A percentile compares a stretch with the other conserved stretches of the same genome.
Conservation (phyloP, 92 coral and sea anemone genomes). For the Palythoa grandiflora region DNA sequence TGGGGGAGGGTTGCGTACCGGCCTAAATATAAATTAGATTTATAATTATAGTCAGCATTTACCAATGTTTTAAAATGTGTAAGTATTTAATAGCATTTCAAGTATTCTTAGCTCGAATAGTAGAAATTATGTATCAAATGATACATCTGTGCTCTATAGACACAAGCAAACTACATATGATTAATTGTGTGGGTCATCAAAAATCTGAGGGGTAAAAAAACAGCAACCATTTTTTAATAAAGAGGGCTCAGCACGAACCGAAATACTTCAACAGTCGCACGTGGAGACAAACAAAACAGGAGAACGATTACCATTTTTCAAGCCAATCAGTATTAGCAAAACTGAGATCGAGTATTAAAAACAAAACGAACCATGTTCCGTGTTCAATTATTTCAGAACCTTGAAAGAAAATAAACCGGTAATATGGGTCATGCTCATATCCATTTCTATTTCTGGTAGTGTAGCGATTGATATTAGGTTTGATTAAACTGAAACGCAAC, state of each 20-base stretch:
- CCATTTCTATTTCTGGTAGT: not conserved
- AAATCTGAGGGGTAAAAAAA: not conserved
- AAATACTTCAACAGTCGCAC: too few relatives aligned
- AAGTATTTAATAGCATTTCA: too few relatives aligned
- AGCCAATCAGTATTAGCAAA: not conserved
- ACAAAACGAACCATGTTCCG: not conserved
- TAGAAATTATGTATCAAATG: too few relatives aligned
- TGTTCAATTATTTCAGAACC: not conserved
- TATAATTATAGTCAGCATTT: too few relatives aligned
- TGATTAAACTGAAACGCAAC: not conserved
- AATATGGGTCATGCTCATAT: not conserved
- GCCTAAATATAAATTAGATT: too few relatives aligned
- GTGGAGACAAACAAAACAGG: too few relatives aligned
- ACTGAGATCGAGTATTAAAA: not conserved
- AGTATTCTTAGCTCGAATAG: too few relatives aligned
- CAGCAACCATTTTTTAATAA: not conserved
- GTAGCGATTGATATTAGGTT: conserved; percentile 1
- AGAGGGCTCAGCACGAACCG: too few relatives aligned
- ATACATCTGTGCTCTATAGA: too few relatives aligned
- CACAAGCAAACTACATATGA: not conserved
- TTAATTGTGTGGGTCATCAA: not conserved
- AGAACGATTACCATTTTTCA: not conserved
- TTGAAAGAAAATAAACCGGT: not conserved
- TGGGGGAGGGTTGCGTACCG: too few relatives aligned
- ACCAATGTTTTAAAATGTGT: too few relatives aligned